These are phyloP conservation scores for Pachypanchax playfairii DNA, from an alignment of 2,113 vertebrate genomes.

Conservation along the genomic window DNA sequence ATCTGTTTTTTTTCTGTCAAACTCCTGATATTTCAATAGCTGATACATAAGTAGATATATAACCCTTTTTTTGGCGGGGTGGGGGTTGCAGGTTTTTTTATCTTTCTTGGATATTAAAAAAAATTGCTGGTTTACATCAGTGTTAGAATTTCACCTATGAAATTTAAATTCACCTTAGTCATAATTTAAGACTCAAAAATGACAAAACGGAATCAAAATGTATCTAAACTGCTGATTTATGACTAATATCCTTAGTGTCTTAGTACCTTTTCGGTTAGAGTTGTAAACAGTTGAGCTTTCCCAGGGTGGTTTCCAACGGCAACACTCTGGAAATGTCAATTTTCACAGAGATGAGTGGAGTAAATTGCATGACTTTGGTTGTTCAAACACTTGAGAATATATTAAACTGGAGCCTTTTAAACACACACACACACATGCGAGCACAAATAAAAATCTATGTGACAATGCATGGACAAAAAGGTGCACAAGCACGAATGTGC, in stretches of 20 bases:
- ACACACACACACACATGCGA: constrained; percentile 9
- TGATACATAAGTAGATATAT: no score
- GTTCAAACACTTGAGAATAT: constrained; percentile 66
- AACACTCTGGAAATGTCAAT: constrained; percentile 67
- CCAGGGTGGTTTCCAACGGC: constrained; percentile 70
- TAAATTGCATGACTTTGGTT: constrained; percentile 58
- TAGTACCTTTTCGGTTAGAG: constrained; percentile 14
- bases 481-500: neutral
- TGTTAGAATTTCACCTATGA: no score
- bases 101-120: no score
- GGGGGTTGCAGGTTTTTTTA: no score
- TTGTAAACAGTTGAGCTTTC: constrained; percentile 60
- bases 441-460: constrained; percentile 23
- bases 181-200: constrained; percentile 14
- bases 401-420: constrained; percentile 48
- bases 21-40: no score
- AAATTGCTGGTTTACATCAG: no score
- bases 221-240: constrained; percentile 2
- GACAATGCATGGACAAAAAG: constrained; percentile 9
- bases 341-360: constrained; percentile 58
- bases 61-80: no score
- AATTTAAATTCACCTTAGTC: neutral
- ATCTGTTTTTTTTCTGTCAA: no score
- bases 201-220: constrained; percentile 26
- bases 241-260: constrained; percentile 43